phyloP scores from a whole-genome alignment of 2,113 vertebrate genomes.

The Megalops atlanticus region DNA sequence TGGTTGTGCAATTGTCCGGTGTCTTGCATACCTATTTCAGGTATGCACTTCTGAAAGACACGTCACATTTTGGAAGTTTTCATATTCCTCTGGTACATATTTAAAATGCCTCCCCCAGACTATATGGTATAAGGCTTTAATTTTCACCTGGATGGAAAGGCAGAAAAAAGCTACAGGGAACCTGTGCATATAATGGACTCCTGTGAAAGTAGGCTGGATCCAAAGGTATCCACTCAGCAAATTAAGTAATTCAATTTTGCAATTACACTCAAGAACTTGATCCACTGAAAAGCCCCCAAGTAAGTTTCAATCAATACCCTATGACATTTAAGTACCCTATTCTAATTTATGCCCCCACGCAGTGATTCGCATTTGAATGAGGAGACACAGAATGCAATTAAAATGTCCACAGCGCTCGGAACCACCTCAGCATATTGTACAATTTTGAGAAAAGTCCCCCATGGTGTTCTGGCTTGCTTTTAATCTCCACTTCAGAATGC shows the following conservation, averaged over 20 bases:
- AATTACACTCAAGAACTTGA: constrained; percentile 35
- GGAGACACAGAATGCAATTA: constrained; percentile 40
- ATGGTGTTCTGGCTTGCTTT: not conserved
- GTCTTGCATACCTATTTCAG: not conserved
- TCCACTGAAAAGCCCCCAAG: constrained; percentile 38
- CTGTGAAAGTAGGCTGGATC: not conserved
- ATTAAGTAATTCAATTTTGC: constrained; percentile 37
- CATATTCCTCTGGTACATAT: not conserved
- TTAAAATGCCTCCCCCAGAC: not conserved
- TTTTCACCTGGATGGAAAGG: not conserved
- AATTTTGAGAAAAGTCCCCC: constrained; percentile 24
- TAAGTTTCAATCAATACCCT: constrained; percentile 43
- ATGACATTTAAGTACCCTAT: constrained; percentile 37
- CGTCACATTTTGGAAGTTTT: too few species aligned
- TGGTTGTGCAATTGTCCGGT: too few species aligned
- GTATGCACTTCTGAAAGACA: too few species aligned
- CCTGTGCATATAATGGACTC: constrained; percentile 9
- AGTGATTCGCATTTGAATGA: constrained; percentile 33
- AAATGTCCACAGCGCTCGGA: constrained; percentile 39
- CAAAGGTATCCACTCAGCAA: constrained; percentile 24
- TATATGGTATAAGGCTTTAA: not conserved
- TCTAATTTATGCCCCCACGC: constrained; percentile 30
- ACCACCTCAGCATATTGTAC: constrained; percentile 30
- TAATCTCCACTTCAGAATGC: constrained; percentile 9
- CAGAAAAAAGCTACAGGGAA: constrained; percentile 5